Percentiles rank a stretch among this genome's conserved stretches.
These are phyloP conservation scores for Bubo scandiacus DNA, from an alignment of 2,113 vertebrate species.

Conservation along the genomic window DNA sequence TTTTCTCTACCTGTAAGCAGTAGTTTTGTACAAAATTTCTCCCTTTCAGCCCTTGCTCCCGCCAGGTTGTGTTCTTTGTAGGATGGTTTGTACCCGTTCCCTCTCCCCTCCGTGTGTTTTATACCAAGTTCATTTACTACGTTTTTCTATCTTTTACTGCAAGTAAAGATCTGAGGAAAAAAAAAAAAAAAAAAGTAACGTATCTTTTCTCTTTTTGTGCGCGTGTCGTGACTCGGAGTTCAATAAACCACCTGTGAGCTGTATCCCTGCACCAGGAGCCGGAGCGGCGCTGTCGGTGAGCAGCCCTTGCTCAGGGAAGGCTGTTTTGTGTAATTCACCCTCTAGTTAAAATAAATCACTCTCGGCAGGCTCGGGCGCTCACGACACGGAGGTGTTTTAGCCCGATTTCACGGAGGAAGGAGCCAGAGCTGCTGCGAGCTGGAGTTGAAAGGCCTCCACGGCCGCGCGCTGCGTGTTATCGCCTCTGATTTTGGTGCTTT, in stretches of 20 bases:
- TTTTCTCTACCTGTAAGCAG: slow-evolving; percentile 34
- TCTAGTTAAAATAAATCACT: background rate
- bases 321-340: background rate
- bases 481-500: background rate
- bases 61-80: background rate
- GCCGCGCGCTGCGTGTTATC: fast-evolving
- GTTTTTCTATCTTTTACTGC: slow-evolving; percentile 40
- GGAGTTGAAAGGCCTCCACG: background rate
- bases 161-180: background rate
- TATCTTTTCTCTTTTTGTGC: background rate
- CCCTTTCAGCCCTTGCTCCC: background rate
- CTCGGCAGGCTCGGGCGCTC: background rate
- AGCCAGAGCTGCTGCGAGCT: background rate
- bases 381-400: fast-evolving
- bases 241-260: background rate
- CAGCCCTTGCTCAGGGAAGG: background rate
- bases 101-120: background rate
- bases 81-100: background rate
- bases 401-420: background rate
- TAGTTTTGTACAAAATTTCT: slow-evolving; percentile 45
- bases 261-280: background rate
- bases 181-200: background rate
- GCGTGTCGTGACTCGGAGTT: background rate
- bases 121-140: slow-evolving; percentile 16
- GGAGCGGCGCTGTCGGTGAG: too few relatives aligned